These are phyloP conservation scores for Nymphalis urticae DNA, from an alignment of 2,888 invertebrate species.

Conservation along the genomic window DNA sequence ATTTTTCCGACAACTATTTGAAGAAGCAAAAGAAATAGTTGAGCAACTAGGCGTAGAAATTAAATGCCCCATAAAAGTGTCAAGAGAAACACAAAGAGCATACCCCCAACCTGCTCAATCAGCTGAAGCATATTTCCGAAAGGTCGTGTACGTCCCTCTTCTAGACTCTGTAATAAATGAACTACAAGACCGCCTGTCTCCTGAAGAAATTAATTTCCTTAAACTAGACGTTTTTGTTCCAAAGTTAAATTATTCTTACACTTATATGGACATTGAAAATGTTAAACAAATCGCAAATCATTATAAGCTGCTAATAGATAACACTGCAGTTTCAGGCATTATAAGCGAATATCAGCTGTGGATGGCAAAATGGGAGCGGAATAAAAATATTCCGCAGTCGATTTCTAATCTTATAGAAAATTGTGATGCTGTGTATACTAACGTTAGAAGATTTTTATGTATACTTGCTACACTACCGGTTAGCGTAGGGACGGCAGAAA, in stretches of 20 bases:
- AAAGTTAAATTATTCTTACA: neutral
- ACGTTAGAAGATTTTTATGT: conserved; percentile 35
- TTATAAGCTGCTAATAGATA: neutral
- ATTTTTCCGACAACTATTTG: neutral
- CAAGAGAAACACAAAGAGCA: neutral
- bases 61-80: neutral
- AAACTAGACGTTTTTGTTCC: neutral
- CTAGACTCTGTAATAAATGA: conserved; percentile 44
- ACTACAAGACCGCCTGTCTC: conserved; percentile 20
- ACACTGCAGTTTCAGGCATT: neutral
- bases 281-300: neutral
- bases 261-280: neutral
- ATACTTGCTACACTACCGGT: conserved; percentile 41
- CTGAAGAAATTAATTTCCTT: neutral
- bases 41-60: neutral
- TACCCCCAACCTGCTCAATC: neutral
- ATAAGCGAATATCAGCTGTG: conserved; percentile 17
- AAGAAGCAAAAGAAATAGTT: neutral
- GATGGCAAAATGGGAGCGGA: conserved; percentile 35
- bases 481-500: conserved; percentile 40
- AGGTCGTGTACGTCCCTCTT: conserved; percentile 46
- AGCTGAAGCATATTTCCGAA: conserved; percentile 36
- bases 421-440: conserved; percentile 39
- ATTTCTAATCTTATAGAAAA: conserved; percentile 40
- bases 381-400: conserved; percentile 40